phyloP scores from a whole-genome alignment of 2,888 invertebrate genomes.

The Cremastinae sp. region DNA sequence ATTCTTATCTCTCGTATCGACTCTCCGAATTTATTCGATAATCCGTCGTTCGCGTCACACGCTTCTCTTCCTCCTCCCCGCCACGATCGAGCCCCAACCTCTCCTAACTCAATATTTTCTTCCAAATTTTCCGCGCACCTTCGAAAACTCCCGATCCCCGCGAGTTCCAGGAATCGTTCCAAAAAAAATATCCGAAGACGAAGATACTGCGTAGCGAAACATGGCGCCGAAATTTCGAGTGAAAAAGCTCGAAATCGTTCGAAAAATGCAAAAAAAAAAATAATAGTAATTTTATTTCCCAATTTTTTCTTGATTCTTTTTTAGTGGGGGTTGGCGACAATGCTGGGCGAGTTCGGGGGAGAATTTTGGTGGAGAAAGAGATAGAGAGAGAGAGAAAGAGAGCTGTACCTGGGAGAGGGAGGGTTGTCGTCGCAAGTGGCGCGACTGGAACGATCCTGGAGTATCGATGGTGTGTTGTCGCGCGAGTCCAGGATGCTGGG shows the following conservation, averaged over 20 bases:
- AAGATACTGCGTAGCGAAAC: background rate
- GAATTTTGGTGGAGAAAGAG: constrained; percentile 22
- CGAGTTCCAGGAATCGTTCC: background rate
- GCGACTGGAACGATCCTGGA: constrained; percentile 91
- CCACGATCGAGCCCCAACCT: no score
- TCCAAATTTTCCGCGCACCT: no score
- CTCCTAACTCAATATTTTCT: no score
- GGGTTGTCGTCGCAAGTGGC: constrained; percentile 86
- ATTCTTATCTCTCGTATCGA: constrained; percentile 42
- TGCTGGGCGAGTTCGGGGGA: no score
- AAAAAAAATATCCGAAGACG: constrained; percentile 3
- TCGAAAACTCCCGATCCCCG: no score
- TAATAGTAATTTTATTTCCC: no score
- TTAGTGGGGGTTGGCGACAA: no score
- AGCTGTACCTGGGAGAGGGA: constrained; percentile 83
- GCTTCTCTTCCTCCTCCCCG: no score
- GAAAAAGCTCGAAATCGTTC: background rate
- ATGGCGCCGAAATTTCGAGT: background rate
- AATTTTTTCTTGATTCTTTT: background rate
- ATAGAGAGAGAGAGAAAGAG: constrained; percentile 28
- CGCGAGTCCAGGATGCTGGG: constrained; percentile 88
- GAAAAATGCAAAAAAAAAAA: no score
- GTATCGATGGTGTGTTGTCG: constrained; percentile 96
- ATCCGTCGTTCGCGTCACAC: background rate
- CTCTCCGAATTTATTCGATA: background rate